Evolutionary conservation across 2,888 invertebrate genomes (phyloP), one percentile per base, ranked within the genome.

Genomic region (Leptogaster cylindrica): DNA sequence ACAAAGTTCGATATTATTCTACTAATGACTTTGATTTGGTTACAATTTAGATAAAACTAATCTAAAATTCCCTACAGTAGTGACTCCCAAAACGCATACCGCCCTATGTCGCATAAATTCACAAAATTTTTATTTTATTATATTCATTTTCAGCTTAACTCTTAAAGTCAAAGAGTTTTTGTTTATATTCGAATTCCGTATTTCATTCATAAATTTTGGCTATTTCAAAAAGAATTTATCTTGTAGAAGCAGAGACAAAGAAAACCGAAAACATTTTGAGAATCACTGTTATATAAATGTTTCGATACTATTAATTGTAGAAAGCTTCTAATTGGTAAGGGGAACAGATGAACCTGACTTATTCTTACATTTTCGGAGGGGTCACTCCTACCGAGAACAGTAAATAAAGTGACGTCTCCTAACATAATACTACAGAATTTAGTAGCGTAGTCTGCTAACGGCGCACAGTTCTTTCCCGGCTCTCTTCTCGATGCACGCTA

Each of bases 401-500:
- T 31, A 27, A 10, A 28, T 14, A 51, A 52, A 14, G 18, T 3
- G 18, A 33, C 36, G 36, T 12, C 12, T 33, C 36, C 55, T 39
- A 39, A 36, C n/a, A 8, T 2, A 39, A 23, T 18, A 12, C 18
- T 28, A 41, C 16, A 25, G 2, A 41, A 41, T 39, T 2, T 33
- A 18, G 10, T 31, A 10, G 31, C 6, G 41, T 20, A 8, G n/a
- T 48, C 36, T 76, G 79, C 73, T 80, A 79, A 2, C 83, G 77
- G 72, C 83, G 75, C 68, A 84, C 81, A n/a, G 84, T 83, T 70
- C 88, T 82, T 76, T 89, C 89, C 33, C 89, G 82, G 71, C 88
- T 89, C 75, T 89, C 89, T 75, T 89, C 89, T 63, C 88, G 82
- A 74, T 87, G 86, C 18, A 84, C 81, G 71, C 86, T 85, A 73